Conservation (phyloP, 2,113 vertebrate species). For the Mustela lutreola region DNA sequence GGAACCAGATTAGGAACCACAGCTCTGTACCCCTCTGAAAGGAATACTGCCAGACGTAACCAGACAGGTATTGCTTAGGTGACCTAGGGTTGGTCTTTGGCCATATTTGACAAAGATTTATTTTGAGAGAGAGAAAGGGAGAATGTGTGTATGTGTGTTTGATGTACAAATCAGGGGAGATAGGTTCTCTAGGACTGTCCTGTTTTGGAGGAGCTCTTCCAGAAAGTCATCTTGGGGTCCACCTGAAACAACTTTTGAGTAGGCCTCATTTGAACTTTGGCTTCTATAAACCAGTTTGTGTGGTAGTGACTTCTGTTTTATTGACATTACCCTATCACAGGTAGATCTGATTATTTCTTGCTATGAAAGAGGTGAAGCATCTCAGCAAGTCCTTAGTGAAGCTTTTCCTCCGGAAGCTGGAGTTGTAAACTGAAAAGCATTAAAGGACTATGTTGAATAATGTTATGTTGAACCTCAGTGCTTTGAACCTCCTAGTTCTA, state of each 20-base stretch:
- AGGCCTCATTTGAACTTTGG: constrained; percentile 52
- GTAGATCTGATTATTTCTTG: constrained; percentile 6
- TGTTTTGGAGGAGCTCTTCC: constrained; percentile 45
- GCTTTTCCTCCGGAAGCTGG: constrained; percentile 14
- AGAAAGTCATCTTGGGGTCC: constrained; percentile 27
- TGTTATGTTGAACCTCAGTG: not conserved
- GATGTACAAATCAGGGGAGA: not conserved
- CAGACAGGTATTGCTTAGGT: not conserved
- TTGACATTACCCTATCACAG: not conserved
- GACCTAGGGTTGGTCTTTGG: not conserved
- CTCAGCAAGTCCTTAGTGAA: not conserved
- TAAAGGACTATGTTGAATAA: not conserved
- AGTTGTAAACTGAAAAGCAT: constrained; percentile 6
- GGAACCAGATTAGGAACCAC: not conserved
- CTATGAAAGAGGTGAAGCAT: not conserved
- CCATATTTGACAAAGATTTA: constrained; percentile 39
- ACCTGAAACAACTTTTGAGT: constrained; percentile 48
- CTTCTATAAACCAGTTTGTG: not conserved
- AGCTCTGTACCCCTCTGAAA: not conserved
- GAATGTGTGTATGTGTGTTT: not conserved
- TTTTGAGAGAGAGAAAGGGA: not conserved
- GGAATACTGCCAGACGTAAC: not conserved
- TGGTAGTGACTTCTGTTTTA: not conserved
- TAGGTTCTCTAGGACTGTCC: constrained; percentile 56
- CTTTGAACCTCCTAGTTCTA: constrained; percentile 15